These are phyloP conservation scores for Patella pellucida DNA, from an alignment of 2,888 invertebrate species.

Conservation along the genomic window DNA sequence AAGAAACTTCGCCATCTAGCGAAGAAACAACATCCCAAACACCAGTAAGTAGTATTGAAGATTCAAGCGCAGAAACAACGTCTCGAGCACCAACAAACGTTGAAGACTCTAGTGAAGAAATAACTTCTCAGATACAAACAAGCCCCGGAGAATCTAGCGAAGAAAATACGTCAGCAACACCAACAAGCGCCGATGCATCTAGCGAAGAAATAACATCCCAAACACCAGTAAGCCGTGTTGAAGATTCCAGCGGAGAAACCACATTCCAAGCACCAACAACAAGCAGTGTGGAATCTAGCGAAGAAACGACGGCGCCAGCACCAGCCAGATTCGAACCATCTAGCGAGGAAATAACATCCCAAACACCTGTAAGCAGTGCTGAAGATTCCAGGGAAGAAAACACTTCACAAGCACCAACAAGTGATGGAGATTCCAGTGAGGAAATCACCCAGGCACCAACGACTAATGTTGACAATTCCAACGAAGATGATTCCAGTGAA, in stretches of 20 bases:
- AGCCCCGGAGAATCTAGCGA: not conserved
- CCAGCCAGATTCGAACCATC: not conserved
- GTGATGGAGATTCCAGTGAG: no score
- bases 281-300: not conserved
- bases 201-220: not conserved
- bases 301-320: not conserved
- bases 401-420: no score
- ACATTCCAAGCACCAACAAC: no score
- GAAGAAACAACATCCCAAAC: not conserved
- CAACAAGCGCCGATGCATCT: not conserved
- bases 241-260: no score
- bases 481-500: no score
- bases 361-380: not conserved
- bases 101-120: no score
- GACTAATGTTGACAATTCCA: no score
- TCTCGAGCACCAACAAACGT: no score
- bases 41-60: not conserved
- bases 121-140: no score
- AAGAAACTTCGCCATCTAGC: not conserved
- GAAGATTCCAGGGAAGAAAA: no score
- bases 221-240: not conserved
- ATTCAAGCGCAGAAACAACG: no score
- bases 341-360: not conserved
- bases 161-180: not conserved
- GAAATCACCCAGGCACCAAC: no score